Evolutionary conservation across 2,888 invertebrate genomes (phyloP).

Genomic region (Hirtodrosophila confusa): DNA sequence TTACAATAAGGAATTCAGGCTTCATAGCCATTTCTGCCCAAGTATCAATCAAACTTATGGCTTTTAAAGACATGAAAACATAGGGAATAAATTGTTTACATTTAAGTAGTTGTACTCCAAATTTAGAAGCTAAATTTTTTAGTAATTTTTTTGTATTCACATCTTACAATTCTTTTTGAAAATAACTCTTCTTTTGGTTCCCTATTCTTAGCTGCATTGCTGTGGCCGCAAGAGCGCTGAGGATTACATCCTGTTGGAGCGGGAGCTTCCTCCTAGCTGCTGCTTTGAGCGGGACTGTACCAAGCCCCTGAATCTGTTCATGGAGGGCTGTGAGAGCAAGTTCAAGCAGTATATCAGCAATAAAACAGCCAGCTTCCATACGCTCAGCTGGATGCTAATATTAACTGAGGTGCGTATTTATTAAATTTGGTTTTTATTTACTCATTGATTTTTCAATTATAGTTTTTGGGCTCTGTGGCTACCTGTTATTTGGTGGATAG

Average conservation of each 20-base stretch:
- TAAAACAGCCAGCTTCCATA: conserved; percentile 73
- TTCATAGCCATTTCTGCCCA: no score
- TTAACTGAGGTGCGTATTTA: conserved; percentile 62
- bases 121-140: no score
- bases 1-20: no score
- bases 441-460: conserved; percentile 12
- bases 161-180: background rate
- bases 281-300: conserved; percentile 72
- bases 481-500: conserved; percentile 79
- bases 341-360: conserved; percentile 68
- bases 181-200: no score
- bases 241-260: conserved; percentile 74
- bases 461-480: conserved; percentile 77
- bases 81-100: no score
- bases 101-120: no score
- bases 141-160: no score
- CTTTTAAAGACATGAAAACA: no score
- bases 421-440: background rate
- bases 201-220: conserved; percentile 67
- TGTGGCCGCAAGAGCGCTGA: conserved; percentile 78
- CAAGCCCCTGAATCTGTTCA: conserved; percentile 66
- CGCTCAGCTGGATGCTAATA: conserved; percentile 79
- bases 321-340: conserved; percentile 72
- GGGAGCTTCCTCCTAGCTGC: conserved; percentile 71
- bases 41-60: no score